A percentile compares a stretch with the other conserved stretches of the same genome.
phyloP scores from a whole-genome alignment of 2,888 invertebrate genomes.

The Lasioglossum pauxillum region DNA sequence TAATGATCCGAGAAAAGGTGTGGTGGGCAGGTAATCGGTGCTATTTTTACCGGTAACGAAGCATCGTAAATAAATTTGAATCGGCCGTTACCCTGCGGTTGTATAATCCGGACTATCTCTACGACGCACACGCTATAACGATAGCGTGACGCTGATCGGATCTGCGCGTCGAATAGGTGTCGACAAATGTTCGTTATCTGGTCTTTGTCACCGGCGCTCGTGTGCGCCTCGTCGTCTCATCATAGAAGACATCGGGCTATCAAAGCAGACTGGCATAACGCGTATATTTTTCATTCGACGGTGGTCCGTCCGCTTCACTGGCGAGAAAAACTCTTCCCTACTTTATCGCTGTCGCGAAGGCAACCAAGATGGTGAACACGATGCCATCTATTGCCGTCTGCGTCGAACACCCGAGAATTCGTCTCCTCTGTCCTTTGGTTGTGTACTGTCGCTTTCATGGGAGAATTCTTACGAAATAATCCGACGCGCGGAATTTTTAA shows the following conservation, averaged over 20 bases:
- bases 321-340: not conserved
- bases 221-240: not conserved
- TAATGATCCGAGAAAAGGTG: conserved; percentile 12
- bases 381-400: not conserved
- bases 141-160: conserved; percentile 4
- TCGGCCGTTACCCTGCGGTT: conserved; percentile 22
- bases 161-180: conserved; percentile 7
- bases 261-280: not conserved
- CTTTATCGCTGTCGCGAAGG: not conserved
- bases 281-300: not conserved
- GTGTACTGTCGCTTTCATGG: not conserved
- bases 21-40: conserved; percentile 4
- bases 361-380: not conserved
- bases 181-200: not conserved
- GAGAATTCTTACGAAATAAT: not conserved
- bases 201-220: not conserved
- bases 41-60: conserved; percentile 18
- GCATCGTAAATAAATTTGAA: conserved; percentile 28
- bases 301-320: not conserved
- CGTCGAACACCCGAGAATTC: not conserved
- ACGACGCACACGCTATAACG: conserved; percentile 2
- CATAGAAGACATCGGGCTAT: not conserved
- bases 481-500: not conserved
- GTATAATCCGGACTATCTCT: conserved; percentile 14
- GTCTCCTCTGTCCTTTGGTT: not conserved